phyloP scores from a whole-genome alignment of 2,113 vertebrate genomes.

The Hystrix brachyura region DNA sequence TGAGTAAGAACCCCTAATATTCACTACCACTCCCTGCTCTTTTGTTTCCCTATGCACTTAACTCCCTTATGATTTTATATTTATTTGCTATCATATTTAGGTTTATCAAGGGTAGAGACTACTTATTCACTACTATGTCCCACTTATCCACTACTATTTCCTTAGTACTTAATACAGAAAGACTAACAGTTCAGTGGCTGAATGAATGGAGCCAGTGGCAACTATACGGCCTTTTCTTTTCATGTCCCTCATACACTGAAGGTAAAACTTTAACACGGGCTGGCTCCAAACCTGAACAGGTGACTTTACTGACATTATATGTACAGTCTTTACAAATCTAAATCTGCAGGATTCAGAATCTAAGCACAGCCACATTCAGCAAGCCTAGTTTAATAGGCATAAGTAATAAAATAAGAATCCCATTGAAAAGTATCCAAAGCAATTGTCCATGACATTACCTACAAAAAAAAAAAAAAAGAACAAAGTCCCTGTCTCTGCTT shows the following conservation, averaged over 20 bases:
- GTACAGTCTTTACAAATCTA: background rate
- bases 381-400: background rate
- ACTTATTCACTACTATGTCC: background rate
- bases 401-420: background rate
- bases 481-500: background rate
- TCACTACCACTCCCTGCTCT: background rate
- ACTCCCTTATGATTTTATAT: background rate
- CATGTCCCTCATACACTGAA: background rate
- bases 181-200: background rate
- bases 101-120: background rate
- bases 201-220: background rate
- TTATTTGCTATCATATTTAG: background rate
- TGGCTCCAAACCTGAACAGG: background rate
- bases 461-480: background rate
- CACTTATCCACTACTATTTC: background rate
- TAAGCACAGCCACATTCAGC: background rate
- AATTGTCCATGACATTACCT: background rate
- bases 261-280: background rate
- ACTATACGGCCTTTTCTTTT: background rate
- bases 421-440: conserved; percentile 5
- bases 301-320: background rate
- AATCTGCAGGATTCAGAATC: background rate
- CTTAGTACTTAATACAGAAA: background rate
- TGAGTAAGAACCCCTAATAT: background rate
- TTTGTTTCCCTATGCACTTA: background rate